Conservation (phyloP, 1,140 invertebrate species). For the Neodiprion virginianus region DNA sequence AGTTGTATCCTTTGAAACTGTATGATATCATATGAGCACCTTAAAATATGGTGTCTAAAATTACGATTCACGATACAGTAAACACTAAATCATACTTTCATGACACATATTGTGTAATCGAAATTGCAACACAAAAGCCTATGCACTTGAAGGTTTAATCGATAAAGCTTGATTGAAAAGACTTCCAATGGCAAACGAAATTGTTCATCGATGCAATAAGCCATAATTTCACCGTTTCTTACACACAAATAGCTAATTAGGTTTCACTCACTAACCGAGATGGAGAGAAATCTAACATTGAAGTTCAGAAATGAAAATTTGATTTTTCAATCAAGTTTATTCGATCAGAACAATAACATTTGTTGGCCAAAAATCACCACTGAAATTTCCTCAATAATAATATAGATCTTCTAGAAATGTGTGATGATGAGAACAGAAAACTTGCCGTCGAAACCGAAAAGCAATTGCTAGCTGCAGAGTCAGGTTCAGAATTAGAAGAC, state of each 20-base stretch:
- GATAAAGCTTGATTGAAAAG: too few species aligned
- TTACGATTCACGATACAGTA: constrained; percentile 13
- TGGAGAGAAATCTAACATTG: neutral
- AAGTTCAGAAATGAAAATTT: constrained; percentile 8
- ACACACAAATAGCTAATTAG: too few species aligned
- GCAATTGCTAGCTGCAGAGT: constrained; percentile 63
- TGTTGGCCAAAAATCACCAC: constrained; percentile 12
- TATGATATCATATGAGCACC: constrained; percentile 9
- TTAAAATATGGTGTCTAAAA: constrained; percentile 19
- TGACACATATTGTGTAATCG: constrained; percentile 13
- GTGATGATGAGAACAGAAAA: constrained; percentile 75
- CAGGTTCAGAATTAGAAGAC: constrained; percentile 71
- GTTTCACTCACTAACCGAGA: too few species aligned
- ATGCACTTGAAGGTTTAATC: too few species aligned
- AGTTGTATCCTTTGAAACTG: constrained; percentile 79
- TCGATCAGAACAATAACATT: neutral
- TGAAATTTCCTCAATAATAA: constrained; percentile 28
- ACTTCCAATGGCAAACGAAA: too few species aligned
- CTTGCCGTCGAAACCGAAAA: constrained; percentile 68
- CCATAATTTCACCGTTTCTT: too few species aligned
- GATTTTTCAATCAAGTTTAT: neutral
- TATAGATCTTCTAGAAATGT: constrained; percentile 80
- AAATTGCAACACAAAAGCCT: neutral
- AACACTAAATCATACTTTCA: constrained; percentile 15
- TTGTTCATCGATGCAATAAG: too few species aligned